Base-by-base conservation (phyloP, 2,113 vertebrate genomes). In the Sylvilagus bachmani region DNA sequence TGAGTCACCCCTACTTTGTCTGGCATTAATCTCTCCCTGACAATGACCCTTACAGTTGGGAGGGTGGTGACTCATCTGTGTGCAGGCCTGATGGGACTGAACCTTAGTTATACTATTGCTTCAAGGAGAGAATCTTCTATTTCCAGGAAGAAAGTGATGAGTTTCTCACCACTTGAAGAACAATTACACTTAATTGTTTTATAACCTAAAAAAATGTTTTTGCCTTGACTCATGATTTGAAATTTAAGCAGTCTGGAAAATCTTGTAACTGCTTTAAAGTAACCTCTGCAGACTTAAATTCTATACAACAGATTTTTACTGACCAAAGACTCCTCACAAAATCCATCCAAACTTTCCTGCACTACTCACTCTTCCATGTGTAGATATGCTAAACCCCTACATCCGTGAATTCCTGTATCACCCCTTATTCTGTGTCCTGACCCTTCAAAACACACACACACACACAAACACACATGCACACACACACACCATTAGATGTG, bases 81-180 rank as follows among this genome's bases (percentile, higher is more conserved):
- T 44, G 44, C 44, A 77, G 84, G 27, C 67, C 77, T 44, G 12
- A 95, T 89, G 70, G 53, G 51, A 61, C 33, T 84, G 14, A 87
- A 73, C 7, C 31, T 87, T 75, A 90, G 36, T 88, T 90, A 94
- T 64, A 81, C 27, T 36, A 49, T 19, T 64, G 19, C 70, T 95
- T 96, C 73, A 92, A 96, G 31, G 53, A 51, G 17, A 29, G 21
- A 1, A 33, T 10, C 58, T 33, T 85, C 44, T 93, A 86, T 36
- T 86, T 61, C 58, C 70, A 79, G 75, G 51, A 97, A 94, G 55
- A 96, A 96, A 83, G 80, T 67, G 29, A 95, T 89, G 74, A 80
- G 74, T 79, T 95, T 81, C 79, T 95, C 70, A 78, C 62, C 36
- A 91, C 33, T 12, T 67, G 33, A 93, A 95, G 17, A 49, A 95